Evolutionary conservation across 2,888 invertebrate species (phyloP).

Genomic region (Drosophila borborema): DNA sequence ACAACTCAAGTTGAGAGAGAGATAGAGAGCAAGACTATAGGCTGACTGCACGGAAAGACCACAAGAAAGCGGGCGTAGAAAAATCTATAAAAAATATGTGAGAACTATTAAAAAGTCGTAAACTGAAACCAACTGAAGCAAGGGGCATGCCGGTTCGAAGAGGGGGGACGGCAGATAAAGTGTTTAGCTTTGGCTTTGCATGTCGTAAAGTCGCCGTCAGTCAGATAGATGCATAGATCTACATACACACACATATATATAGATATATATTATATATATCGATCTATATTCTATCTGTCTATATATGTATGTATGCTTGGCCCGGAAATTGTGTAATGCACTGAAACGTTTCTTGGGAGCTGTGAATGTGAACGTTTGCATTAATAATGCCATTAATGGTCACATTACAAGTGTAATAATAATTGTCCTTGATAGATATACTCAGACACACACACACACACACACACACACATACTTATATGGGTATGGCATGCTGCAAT

Average conservation of each 20-base stretch:
- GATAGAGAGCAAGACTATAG: conserved; percentile 3
- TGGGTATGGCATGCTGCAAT: conserved; percentile 49
- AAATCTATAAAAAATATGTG: conserved; percentile 81
- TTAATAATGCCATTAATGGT: conserved; percentile 77
- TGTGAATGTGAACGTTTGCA: conserved; percentile 42
- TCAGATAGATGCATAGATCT: conserved; percentile 41
- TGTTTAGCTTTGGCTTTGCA: conserved; percentile 72
- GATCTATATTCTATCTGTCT: conserved; percentile 25
- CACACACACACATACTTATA: neutral
- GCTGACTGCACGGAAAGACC: conserved; percentile 26
- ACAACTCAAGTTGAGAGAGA: conserved; percentile 13
- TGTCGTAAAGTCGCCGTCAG: conserved; percentile 77
- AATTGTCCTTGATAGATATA: conserved; percentile 75
- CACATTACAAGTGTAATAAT: conserved; percentile 78
- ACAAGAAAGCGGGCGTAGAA: conserved; percentile 59
- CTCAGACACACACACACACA: conserved; percentile 19
- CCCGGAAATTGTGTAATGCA: conserved; percentile 69
- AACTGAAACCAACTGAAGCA: conserved; percentile 59
- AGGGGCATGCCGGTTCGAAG: conserved; percentile 10
- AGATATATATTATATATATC: conserved; percentile 25
- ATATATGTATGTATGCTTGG: conserved; percentile 16
- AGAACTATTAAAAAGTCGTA: conserved; percentile 84
- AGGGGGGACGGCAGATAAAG: conserved; percentile 43
- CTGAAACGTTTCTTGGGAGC: conserved; percentile 36
- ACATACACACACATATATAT: conserved; percentile 10